These are phyloP conservation scores for Maccullochella peelii DNA, from an alignment of 2,113 vertebrate species.

Conservation along the genomic window DNA sequence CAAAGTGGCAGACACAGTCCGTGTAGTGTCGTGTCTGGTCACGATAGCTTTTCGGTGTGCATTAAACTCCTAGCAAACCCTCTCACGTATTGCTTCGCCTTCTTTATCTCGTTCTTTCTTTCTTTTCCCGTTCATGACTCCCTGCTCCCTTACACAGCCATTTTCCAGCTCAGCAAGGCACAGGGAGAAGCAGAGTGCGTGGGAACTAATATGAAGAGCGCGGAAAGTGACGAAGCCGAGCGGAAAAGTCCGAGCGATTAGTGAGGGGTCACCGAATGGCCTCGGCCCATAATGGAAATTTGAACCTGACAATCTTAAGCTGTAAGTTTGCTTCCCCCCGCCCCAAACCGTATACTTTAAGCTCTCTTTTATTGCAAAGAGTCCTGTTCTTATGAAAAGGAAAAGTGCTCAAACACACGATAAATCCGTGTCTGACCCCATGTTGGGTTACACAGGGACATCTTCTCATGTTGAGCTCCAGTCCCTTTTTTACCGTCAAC, in stretches of 20 bases:
- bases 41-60: constrained; percentile 17
- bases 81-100: constrained; percentile 10
- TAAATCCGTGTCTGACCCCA: constrained; percentile 10
- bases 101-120: constrained; percentile 66
- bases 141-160: constrained; percentile 78
- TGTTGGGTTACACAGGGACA: background rate
- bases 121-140: constrained; percentile 71
- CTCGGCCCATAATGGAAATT: constrained; percentile 15
- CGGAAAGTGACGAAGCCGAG: constrained; percentile 70
- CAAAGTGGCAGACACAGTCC: constrained; percentile 3
- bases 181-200: constrained; percentile 72
- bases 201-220: constrained; percentile 72
- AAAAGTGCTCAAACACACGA: background rate
- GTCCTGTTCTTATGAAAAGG: background rate
- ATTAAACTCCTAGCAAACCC: constrained; percentile 4
- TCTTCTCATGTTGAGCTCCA: background rate
- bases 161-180: constrained; percentile 81
- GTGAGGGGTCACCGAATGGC: constrained; percentile 38
- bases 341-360: background rate
- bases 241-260: constrained; percentile 72
- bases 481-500: background rate
- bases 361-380: background rate
- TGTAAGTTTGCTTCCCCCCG: background rate
- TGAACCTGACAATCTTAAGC: constrained; percentile 26
- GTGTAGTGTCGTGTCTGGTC: background rate